Evolutionary conservation across 2,888 invertebrate genomes (phyloP).

Genomic region (Mystacides longicornis): DNA sequence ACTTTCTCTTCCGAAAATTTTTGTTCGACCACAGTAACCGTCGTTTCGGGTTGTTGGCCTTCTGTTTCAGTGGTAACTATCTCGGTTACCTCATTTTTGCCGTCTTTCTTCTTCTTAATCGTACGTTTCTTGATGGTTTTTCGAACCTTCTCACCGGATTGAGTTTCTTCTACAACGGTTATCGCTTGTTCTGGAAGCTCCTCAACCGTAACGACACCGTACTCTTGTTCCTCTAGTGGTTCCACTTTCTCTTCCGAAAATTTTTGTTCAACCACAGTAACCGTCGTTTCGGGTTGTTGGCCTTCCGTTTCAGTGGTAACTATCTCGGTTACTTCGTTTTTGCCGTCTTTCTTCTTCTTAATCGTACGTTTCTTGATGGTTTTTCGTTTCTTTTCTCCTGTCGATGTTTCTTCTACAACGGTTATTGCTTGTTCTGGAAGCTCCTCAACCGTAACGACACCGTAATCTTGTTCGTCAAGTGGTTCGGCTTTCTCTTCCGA

Average conservation of each 20-base stretch:
- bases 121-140: conserved; percentile 30
- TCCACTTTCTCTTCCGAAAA: conserved; percentile 21
- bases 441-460: conserved; percentile 13
- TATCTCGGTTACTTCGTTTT: conserved; percentile 33
- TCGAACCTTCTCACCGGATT: conserved; percentile 33
- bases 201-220: conserved; percentile 4
- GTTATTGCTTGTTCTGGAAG: conserved; percentile 31
- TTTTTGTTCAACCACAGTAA: conserved; percentile 8
- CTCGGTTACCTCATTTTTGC: conserved; percentile 32
- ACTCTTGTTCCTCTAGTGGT: conserved; percentile 28
- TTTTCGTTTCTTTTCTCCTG: conserved; percentile 31
- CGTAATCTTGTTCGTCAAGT: conserved; percentile 16
- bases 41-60: conserved; percentile 24
- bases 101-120: conserved; percentile 30
- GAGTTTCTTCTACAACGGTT: conserved; percentile 35
- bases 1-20: conserved; percentile 29
- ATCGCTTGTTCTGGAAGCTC: conserved; percentile 35
- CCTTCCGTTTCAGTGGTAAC: conserved; percentile 28
- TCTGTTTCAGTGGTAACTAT: conserved; percentile 30
- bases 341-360: conserved; percentile 29
- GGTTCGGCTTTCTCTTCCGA: conserved; percentile 27
- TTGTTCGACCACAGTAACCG: conserved; percentile 27
- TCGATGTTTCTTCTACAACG: conserved; percentile 15
- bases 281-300: conserved; percentile 20
- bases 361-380: conserved; percentile 29